A percentile compares a stretch with the other conserved stretches of the same genome.
phyloP scores from a whole-genome alignment of 2,888 invertebrate species.

The Drosophila mimica region DNA sequence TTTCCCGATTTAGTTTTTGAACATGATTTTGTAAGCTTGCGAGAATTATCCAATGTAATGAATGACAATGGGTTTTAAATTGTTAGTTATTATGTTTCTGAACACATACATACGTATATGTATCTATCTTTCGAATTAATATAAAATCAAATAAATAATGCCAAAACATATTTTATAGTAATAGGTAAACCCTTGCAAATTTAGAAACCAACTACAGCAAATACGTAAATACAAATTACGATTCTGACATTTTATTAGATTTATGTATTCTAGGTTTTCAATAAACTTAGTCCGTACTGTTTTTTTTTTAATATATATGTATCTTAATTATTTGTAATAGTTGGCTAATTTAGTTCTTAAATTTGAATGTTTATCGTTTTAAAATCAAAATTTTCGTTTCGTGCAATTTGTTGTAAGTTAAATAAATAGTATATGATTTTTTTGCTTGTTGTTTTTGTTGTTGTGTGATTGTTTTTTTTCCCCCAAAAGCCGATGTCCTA shows the following conservation, averaged over 20 bases:
- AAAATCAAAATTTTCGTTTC: conserved; percentile 44
- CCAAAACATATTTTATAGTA: not conserved
- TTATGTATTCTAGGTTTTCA: conserved; percentile 64
- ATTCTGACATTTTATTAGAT: conserved; percentile 57
- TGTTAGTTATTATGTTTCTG: conserved; percentile 1
- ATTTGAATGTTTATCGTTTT: conserved; percentile 50
- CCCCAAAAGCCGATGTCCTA: conserved; percentile 54
- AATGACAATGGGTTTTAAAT: conserved; percentile 1
- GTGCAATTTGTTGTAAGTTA: conserved; percentile 51
- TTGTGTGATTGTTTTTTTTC: conserved; percentile 2
- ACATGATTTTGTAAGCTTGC: conserved; percentile 1
- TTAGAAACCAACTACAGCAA: conserved; percentile 16
- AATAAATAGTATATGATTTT: conserved; percentile 56
- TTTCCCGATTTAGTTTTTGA: not conserved
- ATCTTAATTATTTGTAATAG: conserved; percentile 59
- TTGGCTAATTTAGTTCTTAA: conserved; percentile 64
- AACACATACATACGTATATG: conserved; percentile 3
- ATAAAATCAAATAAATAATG: not conserved
- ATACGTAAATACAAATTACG: conserved; percentile 36
- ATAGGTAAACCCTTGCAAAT: not conserved
- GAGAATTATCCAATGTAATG: conserved; percentile 5
- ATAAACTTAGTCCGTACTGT: conserved; percentile 69
- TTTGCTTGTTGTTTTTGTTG: conserved; percentile 18
- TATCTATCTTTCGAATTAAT: not conserved
- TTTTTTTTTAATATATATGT: conserved; percentile 46